Percentiles rank a stretch among this genome's conserved stretches.
phyloP scores from a whole-genome alignment of 1,140 invertebrate genomes.

The Drosophila sp. region DNA sequence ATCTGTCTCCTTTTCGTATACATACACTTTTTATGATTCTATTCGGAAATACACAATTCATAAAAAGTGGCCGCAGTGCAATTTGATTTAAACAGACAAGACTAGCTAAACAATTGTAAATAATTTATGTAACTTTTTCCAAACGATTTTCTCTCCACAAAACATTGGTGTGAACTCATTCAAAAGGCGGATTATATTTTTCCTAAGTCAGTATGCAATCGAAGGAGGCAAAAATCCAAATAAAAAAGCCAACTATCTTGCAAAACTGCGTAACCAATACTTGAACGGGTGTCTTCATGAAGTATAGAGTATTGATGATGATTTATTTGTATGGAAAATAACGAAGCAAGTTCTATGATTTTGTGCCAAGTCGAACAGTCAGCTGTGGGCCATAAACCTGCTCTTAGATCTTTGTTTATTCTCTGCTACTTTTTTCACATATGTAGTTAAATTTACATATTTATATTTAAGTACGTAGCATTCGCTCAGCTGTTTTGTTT shows the following conservation, averaged over 20 bases:
- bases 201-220: too few relatives aligned
- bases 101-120: too few relatives aligned
- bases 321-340: constrained; percentile 1
- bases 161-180: too few relatives aligned
- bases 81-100: too few relatives aligned
- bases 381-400: constrained; percentile 24
- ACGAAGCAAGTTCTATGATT: background rate
- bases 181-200: too few relatives aligned
- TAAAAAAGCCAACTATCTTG: background rate
- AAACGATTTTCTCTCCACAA: too few relatives aligned
- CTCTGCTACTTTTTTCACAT: constrained; percentile 47
- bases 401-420: constrained; percentile 14
- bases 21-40: background rate
- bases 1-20: background rate
- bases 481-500: constrained; percentile 51
- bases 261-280: too few relatives aligned
- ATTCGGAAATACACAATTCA: too few relatives aligned
- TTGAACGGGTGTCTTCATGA: too few relatives aligned
- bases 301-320: background rate
- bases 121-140: too few relatives aligned
- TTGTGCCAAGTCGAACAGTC: constrained; percentile 22
- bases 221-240: background rate
- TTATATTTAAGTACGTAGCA: constrained; percentile 35
- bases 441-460: constrained; percentile 31
- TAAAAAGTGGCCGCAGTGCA: too few relatives aligned